These are phyloP conservation scores for Caradrina clavipalpis DNA, from an alignment of 2,888 invertebrate genomes.

Conservation along the genomic window DNA sequence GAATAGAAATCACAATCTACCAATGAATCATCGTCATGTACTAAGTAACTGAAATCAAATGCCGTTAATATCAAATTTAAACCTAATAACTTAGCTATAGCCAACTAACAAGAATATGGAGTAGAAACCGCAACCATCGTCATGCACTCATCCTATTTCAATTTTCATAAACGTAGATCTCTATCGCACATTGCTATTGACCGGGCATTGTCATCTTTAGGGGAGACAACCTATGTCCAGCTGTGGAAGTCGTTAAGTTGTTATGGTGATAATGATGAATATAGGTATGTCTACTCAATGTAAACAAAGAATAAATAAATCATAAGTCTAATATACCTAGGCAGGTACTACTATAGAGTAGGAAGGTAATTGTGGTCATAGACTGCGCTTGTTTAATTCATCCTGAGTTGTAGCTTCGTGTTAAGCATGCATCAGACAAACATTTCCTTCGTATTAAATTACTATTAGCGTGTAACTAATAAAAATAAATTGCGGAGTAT, in stretches of 20 bases:
- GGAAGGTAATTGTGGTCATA: slow-evolving; percentile 20
- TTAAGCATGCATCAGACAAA: slow-evolving; percentile 46
- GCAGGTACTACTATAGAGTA: not conserved
- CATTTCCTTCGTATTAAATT: slow-evolving; percentile 65
- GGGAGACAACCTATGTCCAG: no score
- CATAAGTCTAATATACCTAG: no score
- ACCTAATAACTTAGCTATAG: not conserved
- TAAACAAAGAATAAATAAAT: no score
- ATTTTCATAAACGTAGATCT: no score
- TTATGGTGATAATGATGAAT: no score
- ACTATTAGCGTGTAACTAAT: slow-evolving; percentile 68
- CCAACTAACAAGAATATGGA: no score
- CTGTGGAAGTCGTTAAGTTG: no score
- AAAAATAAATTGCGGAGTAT: slow-evolving; percentile 72
- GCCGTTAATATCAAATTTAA: not conserved
- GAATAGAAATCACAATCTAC: not conserved
- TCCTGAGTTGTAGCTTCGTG: slow-evolving; percentile 44
- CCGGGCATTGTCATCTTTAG: no score
- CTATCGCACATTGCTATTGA: no score
- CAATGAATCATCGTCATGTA: not conserved
- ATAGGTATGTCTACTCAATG: no score
- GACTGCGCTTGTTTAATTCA: slow-evolving; percentile 43
- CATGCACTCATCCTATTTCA: no score
- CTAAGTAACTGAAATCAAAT: not conserved
- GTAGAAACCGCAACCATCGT: no score